Evolutionary conservation across 92 coral and sea anemone species (phyloP).

Genomic region (Muricea muricata): DNA sequence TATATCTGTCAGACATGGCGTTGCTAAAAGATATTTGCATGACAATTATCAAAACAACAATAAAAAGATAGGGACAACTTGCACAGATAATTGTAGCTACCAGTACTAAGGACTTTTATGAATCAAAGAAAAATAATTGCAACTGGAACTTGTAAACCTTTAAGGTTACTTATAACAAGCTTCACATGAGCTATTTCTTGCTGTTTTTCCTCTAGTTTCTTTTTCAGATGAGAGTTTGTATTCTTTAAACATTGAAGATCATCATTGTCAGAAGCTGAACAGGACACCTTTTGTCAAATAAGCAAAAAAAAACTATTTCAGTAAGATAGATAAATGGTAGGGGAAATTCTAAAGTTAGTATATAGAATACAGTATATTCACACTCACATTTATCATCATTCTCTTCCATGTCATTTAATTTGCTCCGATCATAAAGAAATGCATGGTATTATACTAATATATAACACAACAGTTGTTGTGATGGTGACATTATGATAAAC

Average conservation of each 20-base stretch:
- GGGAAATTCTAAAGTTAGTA: not conserved
- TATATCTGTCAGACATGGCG: not conserved
- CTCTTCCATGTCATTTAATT: not conserved
- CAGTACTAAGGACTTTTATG: not conserved
- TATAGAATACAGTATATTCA: not conserved
- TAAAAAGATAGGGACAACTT: not conserved
- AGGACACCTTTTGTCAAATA: not conserved
- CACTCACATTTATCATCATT: not conserved
- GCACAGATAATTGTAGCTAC: not conserved
- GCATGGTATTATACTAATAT: not conserved
- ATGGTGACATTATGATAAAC: too few species aligned
- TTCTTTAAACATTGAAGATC: not conserved
- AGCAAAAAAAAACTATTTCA: not conserved
- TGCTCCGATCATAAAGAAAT: not conserved
- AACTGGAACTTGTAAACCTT: not conserved
- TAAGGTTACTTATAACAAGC: not conserved
- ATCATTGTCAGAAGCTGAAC: not conserved
- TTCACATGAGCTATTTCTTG: not conserved
- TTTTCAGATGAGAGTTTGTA: not conserved
- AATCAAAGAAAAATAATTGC: not conserved
- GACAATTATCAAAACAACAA: not conserved
- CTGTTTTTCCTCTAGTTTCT: not conserved
- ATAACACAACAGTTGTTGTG: not conserved
- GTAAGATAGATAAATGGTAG: not conserved
- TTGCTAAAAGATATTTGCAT: not conserved